These are phyloP conservation scores for Seira sanloemensis DNA, from an alignment of 2,888 invertebrate species.

Conservation along the genomic window DNA sequence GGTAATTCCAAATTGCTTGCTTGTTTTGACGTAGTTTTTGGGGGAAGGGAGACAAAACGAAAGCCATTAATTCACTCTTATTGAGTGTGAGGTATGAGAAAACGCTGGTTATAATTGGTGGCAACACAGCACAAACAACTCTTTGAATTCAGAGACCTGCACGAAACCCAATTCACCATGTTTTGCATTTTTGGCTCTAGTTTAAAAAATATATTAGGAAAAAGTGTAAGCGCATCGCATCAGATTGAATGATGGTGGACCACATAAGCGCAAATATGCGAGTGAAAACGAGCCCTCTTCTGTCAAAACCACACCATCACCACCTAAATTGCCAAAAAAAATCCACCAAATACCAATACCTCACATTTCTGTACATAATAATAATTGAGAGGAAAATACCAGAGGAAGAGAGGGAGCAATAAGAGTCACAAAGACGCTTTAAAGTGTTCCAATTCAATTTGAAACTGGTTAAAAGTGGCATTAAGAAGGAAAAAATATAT, in stretches of 20 bases:
- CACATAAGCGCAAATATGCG: slow-evolving; percentile 59
- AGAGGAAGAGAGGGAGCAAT: background rate
- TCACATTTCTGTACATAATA: slow-evolving; percentile 31
- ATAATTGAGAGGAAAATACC: slow-evolving; percentile 42
- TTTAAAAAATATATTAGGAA: background rate
- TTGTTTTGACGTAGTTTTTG: slow-evolving; percentile 21
- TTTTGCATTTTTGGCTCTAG: background rate
- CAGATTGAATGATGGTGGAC: slow-evolving; percentile 58
- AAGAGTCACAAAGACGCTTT: slow-evolving; percentile 44
- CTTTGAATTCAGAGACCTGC: background rate
- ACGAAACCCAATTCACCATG: no score
- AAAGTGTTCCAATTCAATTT: slow-evolving; percentile 64
- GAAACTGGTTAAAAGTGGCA: slow-evolving; percentile 63
- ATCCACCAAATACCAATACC: background rate
- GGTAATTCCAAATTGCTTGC: slow-evolving; percentile 33
- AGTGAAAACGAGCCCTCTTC: slow-evolving; percentile 43
- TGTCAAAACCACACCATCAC: slow-evolving; percentile 58
- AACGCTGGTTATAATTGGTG: slow-evolving; percentile 25
- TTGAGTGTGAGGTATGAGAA: slow-evolving; percentile 17
- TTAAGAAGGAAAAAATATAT: slow-evolving; percentile 54
- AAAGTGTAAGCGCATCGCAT: slow-evolving; percentile 12
- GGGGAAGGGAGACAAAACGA: slow-evolving; percentile 26
- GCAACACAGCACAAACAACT: background rate
- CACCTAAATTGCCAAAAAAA: slow-evolving; percentile 14
- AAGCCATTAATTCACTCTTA: slow-evolving; percentile 43